A percentile compares a stretch with the other conserved stretches of the same genome.
These are phyloP conservation scores for Cercocebus atys DNA, from an alignment of 2,113 vertebrate species.

Conservation along the genomic window DNA sequence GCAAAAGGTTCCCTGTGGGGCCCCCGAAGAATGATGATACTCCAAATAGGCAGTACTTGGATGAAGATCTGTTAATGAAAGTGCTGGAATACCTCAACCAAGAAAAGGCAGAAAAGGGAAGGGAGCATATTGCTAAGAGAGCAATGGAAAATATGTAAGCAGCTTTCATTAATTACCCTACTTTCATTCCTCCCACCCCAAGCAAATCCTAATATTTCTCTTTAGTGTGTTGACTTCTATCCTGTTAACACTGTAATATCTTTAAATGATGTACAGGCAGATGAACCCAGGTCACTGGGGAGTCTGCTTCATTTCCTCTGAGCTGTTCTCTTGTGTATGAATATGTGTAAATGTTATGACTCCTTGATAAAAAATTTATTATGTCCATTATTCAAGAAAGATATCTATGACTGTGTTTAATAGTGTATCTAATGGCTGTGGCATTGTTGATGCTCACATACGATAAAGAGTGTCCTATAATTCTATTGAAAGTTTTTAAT, in stretches of 20 bases:
- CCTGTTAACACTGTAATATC: slow-evolving; percentile 82
- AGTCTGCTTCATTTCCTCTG: slow-evolving; percentile 81
- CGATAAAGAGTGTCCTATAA: slow-evolving; percentile 77
- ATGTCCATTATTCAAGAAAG: slow-evolving; percentile 84
- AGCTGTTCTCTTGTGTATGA: slow-evolving; percentile 85
- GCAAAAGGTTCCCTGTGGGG: slow-evolving; percentile 84
- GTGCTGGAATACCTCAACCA: slow-evolving; percentile 93
- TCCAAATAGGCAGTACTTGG: slow-evolving; percentile 83
- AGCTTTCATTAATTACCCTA: slow-evolving; percentile 27
- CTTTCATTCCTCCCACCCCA: slow-evolving; percentile 23
- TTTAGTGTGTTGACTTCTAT: slow-evolving; percentile 82
- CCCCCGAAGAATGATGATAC: slow-evolving; percentile 75
- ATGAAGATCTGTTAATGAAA: slow-evolving; percentile 91
- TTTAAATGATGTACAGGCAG: slow-evolving; percentile 74
- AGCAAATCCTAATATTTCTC: slow-evolving; percentile 73
- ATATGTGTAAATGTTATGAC: slow-evolving; percentile 85
- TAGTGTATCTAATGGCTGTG: slow-evolving; percentile 73
- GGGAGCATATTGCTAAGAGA: slow-evolving; percentile 88
- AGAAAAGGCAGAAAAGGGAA: slow-evolving; percentile 88
- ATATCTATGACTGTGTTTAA: slow-evolving; percentile 79
- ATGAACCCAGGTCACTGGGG: slow-evolving; percentile 73
- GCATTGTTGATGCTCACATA: slow-evolving; percentile 79
- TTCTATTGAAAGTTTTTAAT: slow-evolving; percentile 85
- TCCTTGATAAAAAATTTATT: slow-evolving; percentile 79
- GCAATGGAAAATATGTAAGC: slow-evolving; percentile 88